Evolutionary conservation across 2,113 vertebrate genomes (phyloP), one percentile per base, ranked within the genome.

Genomic region (Hiodon tergisus): DNA sequence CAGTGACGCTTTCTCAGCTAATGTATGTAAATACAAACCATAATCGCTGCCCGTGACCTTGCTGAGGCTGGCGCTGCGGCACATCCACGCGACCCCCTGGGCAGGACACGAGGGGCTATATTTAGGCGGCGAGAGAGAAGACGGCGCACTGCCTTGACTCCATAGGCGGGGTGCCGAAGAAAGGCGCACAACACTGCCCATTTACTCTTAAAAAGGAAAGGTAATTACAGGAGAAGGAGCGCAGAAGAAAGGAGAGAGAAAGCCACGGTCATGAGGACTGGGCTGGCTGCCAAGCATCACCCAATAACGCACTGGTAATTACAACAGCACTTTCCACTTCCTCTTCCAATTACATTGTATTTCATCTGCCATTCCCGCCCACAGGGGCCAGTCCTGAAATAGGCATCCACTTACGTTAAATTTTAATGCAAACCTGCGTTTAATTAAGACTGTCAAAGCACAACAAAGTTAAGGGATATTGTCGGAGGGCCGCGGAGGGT

Each of bases 211-310:
- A 77, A 73, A 71, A 77, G 53, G 47, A 72, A 78, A 81, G 58
- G 68, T 84, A 83, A 84, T 86, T 83, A 79, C 17, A 76, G 78
- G 62, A 61, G 55, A 71, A 76, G 68, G 66, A 67, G 17, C 31
- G 31, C 31, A 31, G 46, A 14, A 61, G 9, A 73, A 11, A 61
- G 47, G 50, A 63, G 65, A 31, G 6, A 71, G 71, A 79, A 79
- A 77, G 75, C 72, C 79, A 73, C 71, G 75, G 72, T 66, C 57
- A 74, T 16, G 17, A 73, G 47, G 63, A 83, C 74, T 73, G 72
- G 81, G 72, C 77, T 77, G 76, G 80, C 82, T 76, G 82, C 78
- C 60, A 76, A 74, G 52, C 74, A 76, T 73, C 71, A 77, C 63
- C 68, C 66, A 75, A 62, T 72, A 73, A 72, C 54, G 51, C 68